Evolutionary conservation across 2,113 vertebrate genomes (phyloP).

Genomic region (Barbus barbus): DNA sequence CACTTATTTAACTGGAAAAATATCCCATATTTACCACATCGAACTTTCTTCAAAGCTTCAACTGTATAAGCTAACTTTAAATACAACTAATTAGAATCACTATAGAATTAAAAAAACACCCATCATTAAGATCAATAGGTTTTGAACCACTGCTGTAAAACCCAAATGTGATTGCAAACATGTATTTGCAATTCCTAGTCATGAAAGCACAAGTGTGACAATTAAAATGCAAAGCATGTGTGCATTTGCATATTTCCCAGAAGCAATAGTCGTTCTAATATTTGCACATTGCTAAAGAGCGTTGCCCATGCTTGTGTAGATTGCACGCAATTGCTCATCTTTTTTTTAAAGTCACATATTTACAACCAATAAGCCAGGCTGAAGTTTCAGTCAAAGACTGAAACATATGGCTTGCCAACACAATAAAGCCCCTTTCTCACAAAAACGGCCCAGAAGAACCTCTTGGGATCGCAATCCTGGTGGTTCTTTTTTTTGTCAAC

Average conservation of each 20-base stretch:
- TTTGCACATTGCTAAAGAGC: neutral
- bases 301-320: neutral
- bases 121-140: neutral
- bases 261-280: neutral
- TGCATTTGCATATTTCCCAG: neutral
- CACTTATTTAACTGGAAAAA: neutral
- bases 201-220: neutral
- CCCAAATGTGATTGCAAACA: neutral
- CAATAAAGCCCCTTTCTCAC: conserved; percentile 2
- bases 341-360: neutral
- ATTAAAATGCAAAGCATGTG: conserved; percentile 2
- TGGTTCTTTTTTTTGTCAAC: neutral
- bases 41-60: too few species aligned
- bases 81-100: too few species aligned
- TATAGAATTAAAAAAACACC: too few species aligned
- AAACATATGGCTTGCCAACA: neutral
- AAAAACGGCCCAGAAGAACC: conserved; percentile 11
- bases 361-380: neutral
- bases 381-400: neutral
- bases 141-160: neutral
- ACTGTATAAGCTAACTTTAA: too few species aligned
- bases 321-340: neutral
- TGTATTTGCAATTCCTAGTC: neutral
- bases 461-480: neutral
- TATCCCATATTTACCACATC: too few species aligned